A percentile compares a stretch with the other conserved stretches of the same genome.
Conservation (phyloP, 1,140 invertebrate genomes). For the Lepidurus arcticus region DNA sequence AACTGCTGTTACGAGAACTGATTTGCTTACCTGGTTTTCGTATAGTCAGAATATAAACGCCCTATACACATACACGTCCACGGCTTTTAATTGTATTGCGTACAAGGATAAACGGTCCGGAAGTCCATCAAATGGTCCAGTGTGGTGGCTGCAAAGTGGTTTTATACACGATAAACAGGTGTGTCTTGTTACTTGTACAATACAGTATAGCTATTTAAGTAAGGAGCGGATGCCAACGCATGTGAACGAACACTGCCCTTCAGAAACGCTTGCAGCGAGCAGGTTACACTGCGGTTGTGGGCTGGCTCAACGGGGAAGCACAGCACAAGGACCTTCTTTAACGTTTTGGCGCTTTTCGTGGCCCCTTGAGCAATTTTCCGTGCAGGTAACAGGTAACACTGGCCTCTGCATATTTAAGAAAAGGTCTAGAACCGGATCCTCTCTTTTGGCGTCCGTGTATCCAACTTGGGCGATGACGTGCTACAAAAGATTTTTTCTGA, state of each 20-base stretch:
- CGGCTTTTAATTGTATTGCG: not conserved
- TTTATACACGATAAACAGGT: not conserved
- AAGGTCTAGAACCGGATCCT: not conserved
- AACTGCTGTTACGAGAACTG: too few species aligned
- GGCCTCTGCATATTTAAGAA: not conserved
- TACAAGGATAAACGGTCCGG: not conserved
- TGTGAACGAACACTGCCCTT: not conserved
- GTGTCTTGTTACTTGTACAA: not conserved
- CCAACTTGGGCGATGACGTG: not conserved
- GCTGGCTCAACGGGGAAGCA: not conserved
- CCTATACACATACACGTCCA: too few species aligned
- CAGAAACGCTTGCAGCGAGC: not conserved
- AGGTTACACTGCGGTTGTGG: not conserved
- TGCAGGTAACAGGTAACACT: conserved; percentile 1
- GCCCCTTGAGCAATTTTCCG: not conserved
- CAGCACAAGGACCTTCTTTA: not conserved
- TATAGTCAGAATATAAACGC: too few species aligned
- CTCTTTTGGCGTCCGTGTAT: not conserved
- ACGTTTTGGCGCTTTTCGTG: not conserved
- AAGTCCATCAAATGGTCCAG: not conserved
- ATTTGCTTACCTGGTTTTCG: too few species aligned
- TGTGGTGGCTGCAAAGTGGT: not conserved
- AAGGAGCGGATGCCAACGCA: not conserved
- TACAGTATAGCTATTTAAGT: not conserved
- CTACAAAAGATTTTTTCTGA: not conserved